Base-by-base conservation (phyloP, 2,797 vertebrate species). In the Lindbergichthys nudifrons region DNA sequence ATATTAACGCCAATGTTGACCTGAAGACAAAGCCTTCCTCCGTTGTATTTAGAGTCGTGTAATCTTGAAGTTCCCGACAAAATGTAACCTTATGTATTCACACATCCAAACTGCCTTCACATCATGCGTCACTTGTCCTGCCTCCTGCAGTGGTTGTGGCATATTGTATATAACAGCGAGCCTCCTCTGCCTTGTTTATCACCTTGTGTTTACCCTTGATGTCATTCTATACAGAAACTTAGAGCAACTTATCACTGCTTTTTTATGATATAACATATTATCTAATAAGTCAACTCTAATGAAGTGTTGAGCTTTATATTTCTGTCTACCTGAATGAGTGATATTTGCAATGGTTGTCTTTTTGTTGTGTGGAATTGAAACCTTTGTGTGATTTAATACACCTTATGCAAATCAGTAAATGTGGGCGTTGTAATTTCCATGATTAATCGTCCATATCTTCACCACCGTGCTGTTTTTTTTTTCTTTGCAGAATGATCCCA, bases 401-500 rank as follows among this genome's bases (percentile, higher is more conserved):
- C 57, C 63, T 53, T 65, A 81, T 88, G 81, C 70, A 89, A 87
- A 91, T 84, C 45, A 41, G 42, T 51, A 18, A 36, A 75, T 58
- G 82, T 81, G 68, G 79, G 76, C 14, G 66, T 69, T 61, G 65
- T 66, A 75, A 73, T 81, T 73, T 62, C 4, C 11, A 48, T 72
- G 79, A 89, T 84, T 78, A 79, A 84, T 77, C 53, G 23, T 81
- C 65, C 19, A 21, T 59, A 52, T 85, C 67, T 70, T 87, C 63
- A 86, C 47, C 64, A 23, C 42, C n/a, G 1, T 13, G 13, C 58
- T 70, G 0, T 81, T 54, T 87, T 64, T 86, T 78, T 69, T 79
- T 56, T 68, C 79, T 73, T 67, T 47, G 32, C 87, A 98, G 96
- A 90, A 98, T 97, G 97, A 98, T 98, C 73, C 97, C 96, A 1